Base-by-base conservation (phyloP, 2,797 vertebrate species). In the Lagocephalus sceleratus region DNA sequence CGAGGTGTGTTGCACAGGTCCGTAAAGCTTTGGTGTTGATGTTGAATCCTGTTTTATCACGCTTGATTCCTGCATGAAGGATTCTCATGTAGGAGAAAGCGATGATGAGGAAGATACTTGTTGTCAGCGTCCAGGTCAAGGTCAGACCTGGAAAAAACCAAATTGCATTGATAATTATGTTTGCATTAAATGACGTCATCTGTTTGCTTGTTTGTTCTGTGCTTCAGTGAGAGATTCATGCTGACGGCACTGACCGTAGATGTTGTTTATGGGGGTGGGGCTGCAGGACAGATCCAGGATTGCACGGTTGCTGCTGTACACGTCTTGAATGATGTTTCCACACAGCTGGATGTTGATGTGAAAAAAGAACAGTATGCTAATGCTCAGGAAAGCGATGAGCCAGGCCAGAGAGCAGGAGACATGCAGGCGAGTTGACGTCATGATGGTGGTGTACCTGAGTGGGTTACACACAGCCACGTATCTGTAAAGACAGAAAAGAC, bases 391-490 rank as follows among this genome's bases (percentile, higher is more conserved):
- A 8, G 81, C 71, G 0, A 66, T 9, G 0, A 58, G 1, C 85
- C 81, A 86, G 68, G 82, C 73, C 51, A 83, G 63, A 2, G 48
- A 17, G 5, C 76, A 80, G 29, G 58, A 68, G 45, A 38, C 21
- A 29, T 78, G 57, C 41, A 86, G 57, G 20, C 63, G 68, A 2
- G 54, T 39, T 0, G 79, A 47, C 0, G 81, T 83, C 83, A 85
- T 82, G 65, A 85, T 79, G 63, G 57, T 1, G 20, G 75, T 54
- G 35, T 87, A 85, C 63, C 77, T 66, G 55, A 87, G 81, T 0
- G 80, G 78, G 6, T 83, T 39, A 21, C 83, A 87, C 32, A 87
- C 82, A 0, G 83, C 83, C 0, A 84, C 5, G n/a, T 76, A 86
- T 65, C 84, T 86, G 68, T 48, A 68, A 14, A 50, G 14, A 6